phyloP scores from a whole-genome alignment of 1,140 invertebrate species.

The Vanessa atalanta region DNA sequence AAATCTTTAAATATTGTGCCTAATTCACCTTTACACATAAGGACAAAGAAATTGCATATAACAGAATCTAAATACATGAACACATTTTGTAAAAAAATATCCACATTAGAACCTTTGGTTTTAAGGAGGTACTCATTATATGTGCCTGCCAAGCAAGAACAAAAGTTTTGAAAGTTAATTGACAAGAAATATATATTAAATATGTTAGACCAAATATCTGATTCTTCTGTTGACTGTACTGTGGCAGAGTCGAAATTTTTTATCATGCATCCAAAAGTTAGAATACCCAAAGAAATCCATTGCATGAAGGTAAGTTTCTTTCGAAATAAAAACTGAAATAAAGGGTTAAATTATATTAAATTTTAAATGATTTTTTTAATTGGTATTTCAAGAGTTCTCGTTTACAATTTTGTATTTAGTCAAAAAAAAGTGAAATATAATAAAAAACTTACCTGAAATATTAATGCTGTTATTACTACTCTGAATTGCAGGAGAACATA shows the following conservation, averaged over 20 bases:
- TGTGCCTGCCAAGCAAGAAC: slow-evolving; percentile 96
- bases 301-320: slow-evolving; percentile 91
- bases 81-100: slow-evolving; percentile 96
- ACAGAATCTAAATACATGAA: slow-evolving; percentile 98
- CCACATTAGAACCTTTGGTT: slow-evolving; percentile 88
- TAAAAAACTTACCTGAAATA: slow-evolving; percentile 90
- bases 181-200: slow-evolving; percentile 87
- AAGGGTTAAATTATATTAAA: background rate
- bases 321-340: slow-evolving; percentile 86
- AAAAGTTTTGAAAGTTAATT: slow-evolving; percentile 92
- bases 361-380: too few relatives aligned
- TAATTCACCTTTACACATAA: slow-evolving; percentile 85
- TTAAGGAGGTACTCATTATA: slow-evolving; percentile 98
- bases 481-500: slow-evolving; percentile 95
- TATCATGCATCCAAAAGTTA: slow-evolving; percentile 95
- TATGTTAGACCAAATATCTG: slow-evolving; percentile 70
- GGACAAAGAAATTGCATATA: slow-evolving; percentile 89
- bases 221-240: slow-evolving; percentile 50
- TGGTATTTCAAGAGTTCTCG: too few relatives aligned
- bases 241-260: slow-evolving; percentile 90
- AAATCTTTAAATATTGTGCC: slow-evolving; percentile 83
- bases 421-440: background rate
- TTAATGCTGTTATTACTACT: slow-evolving; percentile 94
- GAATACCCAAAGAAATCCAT: slow-evolving; percentile 93
- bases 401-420: too few relatives aligned